These are phyloP conservation scores for Parascotia fuliginaria DNA, from an alignment of 2,888 invertebrate species.

Conservation along the genomic window DNA sequence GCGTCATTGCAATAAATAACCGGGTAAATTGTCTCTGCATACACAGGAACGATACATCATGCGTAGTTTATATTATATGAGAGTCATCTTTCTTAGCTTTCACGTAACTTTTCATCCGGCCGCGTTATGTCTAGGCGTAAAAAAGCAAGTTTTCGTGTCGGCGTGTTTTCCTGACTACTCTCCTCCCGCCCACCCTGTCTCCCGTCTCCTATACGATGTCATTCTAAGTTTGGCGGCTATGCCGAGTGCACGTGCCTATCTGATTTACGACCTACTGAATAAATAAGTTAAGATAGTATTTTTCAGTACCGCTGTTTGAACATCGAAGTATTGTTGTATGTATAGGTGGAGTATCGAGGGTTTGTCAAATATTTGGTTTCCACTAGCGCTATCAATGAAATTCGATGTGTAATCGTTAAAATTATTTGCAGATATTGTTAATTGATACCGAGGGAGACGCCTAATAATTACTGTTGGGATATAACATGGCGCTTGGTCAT, in stretches of 20 bases:
- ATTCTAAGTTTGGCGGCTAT: slow-evolving; percentile 48
- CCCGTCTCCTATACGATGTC: slow-evolving; percentile 40
- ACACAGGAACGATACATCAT: slow-evolving; percentile 63
- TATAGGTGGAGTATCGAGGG: slow-evolving; percentile 36
- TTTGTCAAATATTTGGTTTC: slow-evolving; percentile 58
- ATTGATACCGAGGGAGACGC: slow-evolving; percentile 64
- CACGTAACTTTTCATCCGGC: slow-evolving; percentile 59
- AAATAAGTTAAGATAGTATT: slow-evolving; percentile 69
- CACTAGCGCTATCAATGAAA: slow-evolving; percentile 46
- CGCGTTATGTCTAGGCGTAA: slow-evolving; percentile 57
- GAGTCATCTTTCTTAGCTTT: slow-evolving; percentile 63
- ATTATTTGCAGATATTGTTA: slow-evolving; percentile 67
- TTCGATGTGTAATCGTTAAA: slow-evolving; percentile 61
- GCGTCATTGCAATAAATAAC: slow-evolving; percentile 68
- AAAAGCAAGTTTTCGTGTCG: slow-evolving; percentile 61
- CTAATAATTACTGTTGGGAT: slow-evolving; percentile 58
- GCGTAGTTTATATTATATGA: slow-evolving; percentile 64
- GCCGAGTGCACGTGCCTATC: slow-evolving; percentile 73
- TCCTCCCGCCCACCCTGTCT: slow-evolving; percentile 14
- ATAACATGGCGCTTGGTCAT: slow-evolving; percentile 50
- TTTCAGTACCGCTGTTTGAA: slow-evolving; percentile 45
- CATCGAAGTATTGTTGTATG: slow-evolving; percentile 42
- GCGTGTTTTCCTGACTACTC: slow-evolving; percentile 50
- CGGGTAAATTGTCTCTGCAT: slow-evolving; percentile 65
- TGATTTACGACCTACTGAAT: slow-evolving; percentile 79